These are phyloP conservation scores for Sandelia bainsii DNA, from an alignment of 2,797 vertebrate genomes.

Conservation along the genomic window DNA sequence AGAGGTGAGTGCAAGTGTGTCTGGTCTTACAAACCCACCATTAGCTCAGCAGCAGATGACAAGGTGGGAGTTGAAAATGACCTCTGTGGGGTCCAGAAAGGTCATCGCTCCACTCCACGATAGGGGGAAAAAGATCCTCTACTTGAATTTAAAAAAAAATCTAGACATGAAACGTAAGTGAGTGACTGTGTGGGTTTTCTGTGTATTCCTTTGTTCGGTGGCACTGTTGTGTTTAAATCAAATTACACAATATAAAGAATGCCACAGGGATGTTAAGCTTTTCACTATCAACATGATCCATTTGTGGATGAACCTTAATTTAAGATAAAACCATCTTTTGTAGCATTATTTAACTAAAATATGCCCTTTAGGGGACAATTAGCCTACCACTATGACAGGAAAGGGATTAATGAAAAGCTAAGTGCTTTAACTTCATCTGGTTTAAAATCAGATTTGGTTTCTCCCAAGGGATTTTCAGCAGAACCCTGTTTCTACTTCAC, in stretches of 20 bases:
- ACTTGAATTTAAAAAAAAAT: not conserved
- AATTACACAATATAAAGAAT: conserved; percentile 13
- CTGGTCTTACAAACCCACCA: conserved; percentile 55
- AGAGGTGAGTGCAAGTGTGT: conserved; percentile 58
- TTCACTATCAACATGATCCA: conserved; percentile 32
- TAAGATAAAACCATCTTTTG: conserved; percentile 35
- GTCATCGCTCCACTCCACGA: conserved; percentile 46
- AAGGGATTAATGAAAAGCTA: conserved; percentile 19
- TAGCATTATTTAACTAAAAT: conserved; percentile 30
- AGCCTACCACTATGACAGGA: conserved; percentile 5
- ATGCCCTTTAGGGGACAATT: conserved; percentile 41
- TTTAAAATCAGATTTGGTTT: conserved; percentile 14
- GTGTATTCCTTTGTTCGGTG: conserved; percentile 7
- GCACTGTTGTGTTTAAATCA: conserved; percentile 29
- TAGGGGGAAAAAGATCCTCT: not conserved
- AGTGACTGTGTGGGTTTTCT: not conserved
- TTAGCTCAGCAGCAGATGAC: conserved; percentile 70
- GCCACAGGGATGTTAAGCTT: conserved; percentile 30
- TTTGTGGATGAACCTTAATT: conserved; percentile 37
- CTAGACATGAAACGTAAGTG: conserved; percentile 8
- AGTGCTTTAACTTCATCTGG: conserved; percentile 27
- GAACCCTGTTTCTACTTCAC: not conserved
- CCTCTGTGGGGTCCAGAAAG: conserved; percentile 55
- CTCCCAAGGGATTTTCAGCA: not conserved
- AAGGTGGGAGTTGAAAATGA: conserved; percentile 57